These are phyloP conservation scores for Unio pictorum DNA, from an alignment of 2,888 invertebrate species.

Conservation along the genomic window DNA sequence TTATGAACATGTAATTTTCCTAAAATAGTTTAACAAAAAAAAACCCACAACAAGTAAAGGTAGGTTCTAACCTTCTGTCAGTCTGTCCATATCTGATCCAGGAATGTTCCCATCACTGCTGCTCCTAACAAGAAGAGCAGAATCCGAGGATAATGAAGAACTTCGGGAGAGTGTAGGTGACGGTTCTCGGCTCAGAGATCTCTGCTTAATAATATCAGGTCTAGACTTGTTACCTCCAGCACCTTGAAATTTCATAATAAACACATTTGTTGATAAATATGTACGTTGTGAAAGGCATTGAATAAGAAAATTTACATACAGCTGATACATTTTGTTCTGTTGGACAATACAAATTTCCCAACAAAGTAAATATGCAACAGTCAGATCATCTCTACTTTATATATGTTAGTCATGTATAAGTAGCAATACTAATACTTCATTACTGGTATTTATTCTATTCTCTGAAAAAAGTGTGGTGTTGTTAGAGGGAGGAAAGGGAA, in stretches of 20 bases:
- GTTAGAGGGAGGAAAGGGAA: no score
- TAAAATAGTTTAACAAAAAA: not conserved
- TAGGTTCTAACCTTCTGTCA: slow-evolving; percentile 42
- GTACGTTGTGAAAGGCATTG: not conserved
- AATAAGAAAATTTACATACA: not conserved
- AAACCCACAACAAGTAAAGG: not conserved
- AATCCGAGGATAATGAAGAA: slow-evolving; percentile 55
- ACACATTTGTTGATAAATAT: not conserved
- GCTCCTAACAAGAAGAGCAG: slow-evolving; percentile 51
- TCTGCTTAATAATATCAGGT: slow-evolving; percentile 57
- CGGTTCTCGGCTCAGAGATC: slow-evolving; percentile 65
- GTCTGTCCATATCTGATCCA: slow-evolving; percentile 51
- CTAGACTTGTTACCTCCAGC: slow-evolving; percentile 53
- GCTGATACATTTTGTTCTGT: no score
- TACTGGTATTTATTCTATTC: no score
- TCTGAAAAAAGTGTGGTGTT: no score
- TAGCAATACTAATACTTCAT: no score
- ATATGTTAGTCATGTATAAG: no score
- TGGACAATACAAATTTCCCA: no score
- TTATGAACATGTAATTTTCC: no score
- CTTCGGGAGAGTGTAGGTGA: slow-evolving; percentile 63
- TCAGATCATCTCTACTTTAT: no score
- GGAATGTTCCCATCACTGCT: slow-evolving; percentile 67
- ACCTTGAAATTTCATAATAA: slow-evolving; percentile 26
- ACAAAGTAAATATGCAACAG: no score